These are phyloP conservation scores for Latrodectus elegans DNA, from an alignment of 2,888 invertebrate genomes.

Conservation along the genomic window DNA sequence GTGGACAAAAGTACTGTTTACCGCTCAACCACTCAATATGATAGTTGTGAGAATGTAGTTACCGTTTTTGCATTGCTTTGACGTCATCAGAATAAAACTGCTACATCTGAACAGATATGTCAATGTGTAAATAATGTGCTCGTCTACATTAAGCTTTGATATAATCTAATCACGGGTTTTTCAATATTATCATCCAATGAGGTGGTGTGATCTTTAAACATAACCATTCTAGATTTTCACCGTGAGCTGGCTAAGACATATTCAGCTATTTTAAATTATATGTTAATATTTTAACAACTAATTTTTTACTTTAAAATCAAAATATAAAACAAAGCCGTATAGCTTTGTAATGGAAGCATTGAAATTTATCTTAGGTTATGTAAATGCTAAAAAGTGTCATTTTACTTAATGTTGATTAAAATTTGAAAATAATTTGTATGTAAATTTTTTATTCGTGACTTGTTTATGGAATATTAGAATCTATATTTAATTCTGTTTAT, in stretches of 20 bases:
- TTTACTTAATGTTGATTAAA: no score
- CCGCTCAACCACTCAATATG: constrained; percentile 44
- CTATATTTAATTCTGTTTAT: no score
- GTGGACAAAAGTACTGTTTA: not conserved
- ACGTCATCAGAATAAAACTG: constrained; percentile 14
- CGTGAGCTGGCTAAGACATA: not conserved
- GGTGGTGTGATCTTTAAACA: constrained; percentile 3
- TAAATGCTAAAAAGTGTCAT: no score
- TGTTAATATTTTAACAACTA: no score
- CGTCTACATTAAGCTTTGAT: constrained; percentile 37
- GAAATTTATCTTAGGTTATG: no score
- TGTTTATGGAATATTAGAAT: no score
- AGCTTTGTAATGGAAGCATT: no score
- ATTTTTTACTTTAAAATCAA: no score
- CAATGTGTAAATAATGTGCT: constrained; percentile 24
- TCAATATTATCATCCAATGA: constrained; percentile 20
- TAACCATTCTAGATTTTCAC: not conserved
- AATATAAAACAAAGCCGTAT: no score
- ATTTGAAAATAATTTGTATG: no score
- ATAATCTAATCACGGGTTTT: constrained; percentile 35
- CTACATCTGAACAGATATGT: constrained; percentile 1
- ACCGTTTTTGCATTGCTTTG: constrained; percentile 22
- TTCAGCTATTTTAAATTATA: not conserved
- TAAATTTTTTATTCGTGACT: no score
- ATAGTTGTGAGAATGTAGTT: constrained; percentile 16